Base-by-base conservation (phyloP, 2,113 vertebrate genomes). In the Platysternon megacephalum region DNA sequence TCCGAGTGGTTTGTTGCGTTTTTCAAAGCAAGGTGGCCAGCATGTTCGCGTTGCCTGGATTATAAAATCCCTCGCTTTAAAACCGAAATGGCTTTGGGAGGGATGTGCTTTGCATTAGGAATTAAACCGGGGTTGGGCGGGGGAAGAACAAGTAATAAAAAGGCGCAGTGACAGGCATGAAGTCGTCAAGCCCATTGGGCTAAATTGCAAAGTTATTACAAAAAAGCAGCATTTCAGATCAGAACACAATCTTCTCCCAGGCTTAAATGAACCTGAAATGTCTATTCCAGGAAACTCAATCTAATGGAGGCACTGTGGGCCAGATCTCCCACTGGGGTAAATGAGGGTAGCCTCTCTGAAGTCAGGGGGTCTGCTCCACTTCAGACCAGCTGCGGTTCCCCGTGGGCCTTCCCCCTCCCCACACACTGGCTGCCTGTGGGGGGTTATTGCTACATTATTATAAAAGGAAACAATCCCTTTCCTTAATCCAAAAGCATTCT, bases 41-140 rank as follows among this genome's bases (percentile, higher is more conserved):
- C 93, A 86, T 58, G 74, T 93, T 96, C 91, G 44, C 88, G 42
- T 49, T 65, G 65, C 58, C 56, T 42, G 78, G 88, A 90, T 95
- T 89, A 95, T 85, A 42, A 95, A 94, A 89, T 44, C 92, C 46
- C 87, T 82, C 29, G 79, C 13, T 96, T 93, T 84, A 28, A 46
- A 94, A 96, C 94, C 91, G 88, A 96, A 96, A 96, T 96, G 87
- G 92, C 79, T 97, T 95, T 1, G 35, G 82, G 87, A 81, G 84
- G 82, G 88, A 82, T 96, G 88, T 76, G 93, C 94, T 96, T 94
- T 97, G 90, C 94, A 97, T 98, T 94, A 93, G 95, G 90, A 94
- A 95, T 93, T 93, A 92, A 95, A 95, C 78, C 12, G 2, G 83
- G 83, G 88, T 14, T 13, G 72, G 49, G 85, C 24, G 92, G 85